Percentiles rank a stretch among this genome's conserved stretches.
Evolutionary conservation across 1,140 invertebrate genomes (phyloP).

Genomic region (Drosophila mauritiana): DNA sequence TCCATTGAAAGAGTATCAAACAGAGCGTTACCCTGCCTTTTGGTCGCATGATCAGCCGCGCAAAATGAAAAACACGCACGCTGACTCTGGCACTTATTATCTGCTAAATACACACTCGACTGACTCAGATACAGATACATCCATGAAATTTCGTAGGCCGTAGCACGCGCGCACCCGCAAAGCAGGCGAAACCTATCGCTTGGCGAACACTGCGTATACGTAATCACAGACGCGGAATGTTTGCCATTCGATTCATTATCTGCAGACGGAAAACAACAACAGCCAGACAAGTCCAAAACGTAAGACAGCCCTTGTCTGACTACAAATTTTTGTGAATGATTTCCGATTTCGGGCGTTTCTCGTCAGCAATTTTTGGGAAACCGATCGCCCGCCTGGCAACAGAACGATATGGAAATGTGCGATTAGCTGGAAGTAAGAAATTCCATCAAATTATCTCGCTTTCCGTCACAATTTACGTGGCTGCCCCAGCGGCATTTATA

Average conservation of each 20-base stretch:
- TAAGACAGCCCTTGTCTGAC: slow-evolving; percentile 22
- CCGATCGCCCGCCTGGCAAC: slow-evolving; percentile 23
- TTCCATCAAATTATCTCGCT: slow-evolving; percentile 28
- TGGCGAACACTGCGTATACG: slow-evolving; percentile 44
- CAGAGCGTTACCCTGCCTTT: slow-evolving; percentile 16
- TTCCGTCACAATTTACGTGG: slow-evolving; percentile 34
- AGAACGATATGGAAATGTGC: slow-evolving; percentile 10
- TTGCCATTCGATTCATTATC: slow-evolving; percentile 50
- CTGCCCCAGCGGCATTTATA: slow-evolving; percentile 42
- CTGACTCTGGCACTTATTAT: slow-evolving; percentile 29
- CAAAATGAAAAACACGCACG: slow-evolving; percentile 24
- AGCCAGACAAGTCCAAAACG: slow-evolving; percentile 21
- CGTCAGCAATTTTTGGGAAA: not conserved
- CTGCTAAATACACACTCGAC: slow-evolving; percentile 45
- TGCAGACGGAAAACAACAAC: slow-evolving; percentile 39
- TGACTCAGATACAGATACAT: slow-evolving; percentile 4
- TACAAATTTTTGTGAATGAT: slow-evolving; percentile 49
- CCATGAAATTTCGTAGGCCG: slow-evolving; percentile 6
- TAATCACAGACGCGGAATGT: slow-evolving; percentile 39
- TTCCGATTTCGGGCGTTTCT: slow-evolving; percentile 6
- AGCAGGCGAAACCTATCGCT: slow-evolving; percentile 7
- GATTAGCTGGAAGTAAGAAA: slow-evolving; percentile 26
- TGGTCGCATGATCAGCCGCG: slow-evolving; percentile 41
- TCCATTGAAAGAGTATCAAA: slow-evolving; percentile 1
- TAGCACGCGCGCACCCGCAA: slow-evolving; percentile 26